Percentiles rank a stretch among this genome's conserved stretches.
phyloP scores from a whole-genome alignment of 2,797 vertebrate genomes.

The Cirrhinus molitorella region DNA sequence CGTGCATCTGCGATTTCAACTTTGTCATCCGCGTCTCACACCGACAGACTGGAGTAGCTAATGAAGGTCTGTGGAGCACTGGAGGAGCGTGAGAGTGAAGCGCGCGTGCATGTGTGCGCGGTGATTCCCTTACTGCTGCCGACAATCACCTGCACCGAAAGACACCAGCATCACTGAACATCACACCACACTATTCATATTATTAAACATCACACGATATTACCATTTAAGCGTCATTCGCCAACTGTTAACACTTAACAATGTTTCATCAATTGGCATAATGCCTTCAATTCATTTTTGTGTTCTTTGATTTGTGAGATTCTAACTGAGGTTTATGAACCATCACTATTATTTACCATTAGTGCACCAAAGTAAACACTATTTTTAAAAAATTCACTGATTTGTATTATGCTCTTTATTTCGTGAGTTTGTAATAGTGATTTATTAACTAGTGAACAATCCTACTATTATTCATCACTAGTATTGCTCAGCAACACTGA shows the following conservation, averaged over 20 bases:
- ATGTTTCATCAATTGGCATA: neutral
- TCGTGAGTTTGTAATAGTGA: neutral
- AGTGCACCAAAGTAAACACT: too few relatives aligned
- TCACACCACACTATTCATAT: neutral
- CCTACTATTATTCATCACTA: neutral
- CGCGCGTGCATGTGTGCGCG: neutral
- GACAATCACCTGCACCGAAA: constrained; percentile 24
- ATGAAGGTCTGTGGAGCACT: constrained; percentile 25
- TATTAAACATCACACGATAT: neutral
- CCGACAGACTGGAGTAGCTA: neutral
- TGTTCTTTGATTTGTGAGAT: neutral
- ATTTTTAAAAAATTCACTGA: too few relatives aligned
- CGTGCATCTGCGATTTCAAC: constrained; percentile 31
- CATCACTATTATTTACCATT: too few relatives aligned
- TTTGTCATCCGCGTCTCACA: constrained; percentile 23
- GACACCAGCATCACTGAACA: constrained; percentile 8
- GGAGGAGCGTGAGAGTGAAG: constrained; percentile 3
- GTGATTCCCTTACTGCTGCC: constrained; percentile 35
- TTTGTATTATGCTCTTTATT: too few relatives aligned
- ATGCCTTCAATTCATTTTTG: neutral
- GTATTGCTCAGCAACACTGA: too few relatives aligned
- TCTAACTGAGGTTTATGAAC: neutral
- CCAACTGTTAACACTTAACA: neutral
- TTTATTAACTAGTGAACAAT: neutral
- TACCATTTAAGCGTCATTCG: neutral